These are phyloP conservation scores for Daboia siamensis DNA, from an alignment of 2,113 vertebrate species.

Conservation along the genomic window DNA sequence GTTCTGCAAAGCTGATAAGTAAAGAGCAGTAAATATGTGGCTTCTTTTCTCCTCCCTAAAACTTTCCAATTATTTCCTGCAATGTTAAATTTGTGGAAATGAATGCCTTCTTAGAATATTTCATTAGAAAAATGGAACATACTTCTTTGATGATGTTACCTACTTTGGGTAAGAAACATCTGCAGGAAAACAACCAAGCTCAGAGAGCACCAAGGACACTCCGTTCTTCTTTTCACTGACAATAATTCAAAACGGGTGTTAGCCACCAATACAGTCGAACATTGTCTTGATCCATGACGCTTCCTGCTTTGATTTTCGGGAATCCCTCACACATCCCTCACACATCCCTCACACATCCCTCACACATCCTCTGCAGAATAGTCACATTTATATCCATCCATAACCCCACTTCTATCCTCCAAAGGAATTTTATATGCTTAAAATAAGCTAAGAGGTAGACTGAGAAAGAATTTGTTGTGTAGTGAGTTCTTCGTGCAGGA, in stretches of 20 bases:
- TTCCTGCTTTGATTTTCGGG: not conserved
- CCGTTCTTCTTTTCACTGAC: not conserved
- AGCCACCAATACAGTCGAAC: not conserved
- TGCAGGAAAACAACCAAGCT: not conserved
- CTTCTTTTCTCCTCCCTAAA: not conserved
- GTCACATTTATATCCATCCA: not conserved
- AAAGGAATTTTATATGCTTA: constrained; percentile 31
- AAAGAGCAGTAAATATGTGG: not conserved
- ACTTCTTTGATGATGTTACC: not conserved
- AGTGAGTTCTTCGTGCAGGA: too few relatives aligned
- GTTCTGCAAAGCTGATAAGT: not conserved
- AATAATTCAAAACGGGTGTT: not conserved
- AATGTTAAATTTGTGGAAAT: not conserved
- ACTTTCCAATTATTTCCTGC: not conserved
- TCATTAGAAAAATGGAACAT: not conserved
- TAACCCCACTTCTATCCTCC: not conserved
- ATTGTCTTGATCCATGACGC: not conserved
- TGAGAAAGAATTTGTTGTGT: not conserved
- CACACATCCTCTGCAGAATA: not conserved
- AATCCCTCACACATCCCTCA: too few relatives aligned
- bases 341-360: too few relatives aligned
- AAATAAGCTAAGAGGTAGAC: not conserved
- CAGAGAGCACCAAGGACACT: not conserved
- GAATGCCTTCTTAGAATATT: not conserved
- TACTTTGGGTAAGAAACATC: not conserved